These are phyloP conservation scores for Corythornis madagascariensis DNA, from an alignment of 2,113 vertebrate genomes.

Conservation along the genomic window DNA sequence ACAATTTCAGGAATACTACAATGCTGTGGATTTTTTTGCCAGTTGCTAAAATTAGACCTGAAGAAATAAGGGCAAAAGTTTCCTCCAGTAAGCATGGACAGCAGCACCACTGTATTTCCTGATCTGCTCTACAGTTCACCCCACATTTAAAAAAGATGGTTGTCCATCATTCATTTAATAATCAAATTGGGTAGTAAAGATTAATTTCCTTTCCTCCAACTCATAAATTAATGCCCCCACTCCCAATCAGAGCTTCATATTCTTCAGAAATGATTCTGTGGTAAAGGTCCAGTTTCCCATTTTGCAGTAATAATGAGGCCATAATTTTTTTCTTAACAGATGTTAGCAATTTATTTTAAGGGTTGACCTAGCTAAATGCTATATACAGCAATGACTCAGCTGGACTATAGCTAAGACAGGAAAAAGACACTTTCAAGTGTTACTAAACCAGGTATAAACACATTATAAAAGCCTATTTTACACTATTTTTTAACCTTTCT, in stretches of 20 bases:
- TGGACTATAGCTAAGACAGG: not conserved
- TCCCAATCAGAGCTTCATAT: not conserved
- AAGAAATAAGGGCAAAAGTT: not conserved
- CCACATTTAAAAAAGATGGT: not conserved
- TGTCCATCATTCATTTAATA: not conserved
- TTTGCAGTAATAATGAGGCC: not conserved
- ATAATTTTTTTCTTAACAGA: not conserved
- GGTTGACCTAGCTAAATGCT: not conserved
- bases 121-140: not conserved
- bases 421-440: not conserved
- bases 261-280: not conserved
- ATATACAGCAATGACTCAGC: not conserved
- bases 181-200: not conserved
- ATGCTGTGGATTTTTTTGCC: not conserved
- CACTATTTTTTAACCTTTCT: not conserved
- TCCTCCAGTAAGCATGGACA: not conserved
- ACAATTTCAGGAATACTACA: not conserved
- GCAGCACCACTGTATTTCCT: not conserved
- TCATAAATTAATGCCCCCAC: fast-evolving
- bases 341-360: not conserved
- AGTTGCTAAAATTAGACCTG: not conserved
- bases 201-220: not conserved
- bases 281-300: not conserved
- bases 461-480: not conserved
- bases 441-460: not conserved